Evolutionary conservation across 1,140 invertebrate genomes (phyloP).

Genomic region (Bombus sylvicola): DNA sequence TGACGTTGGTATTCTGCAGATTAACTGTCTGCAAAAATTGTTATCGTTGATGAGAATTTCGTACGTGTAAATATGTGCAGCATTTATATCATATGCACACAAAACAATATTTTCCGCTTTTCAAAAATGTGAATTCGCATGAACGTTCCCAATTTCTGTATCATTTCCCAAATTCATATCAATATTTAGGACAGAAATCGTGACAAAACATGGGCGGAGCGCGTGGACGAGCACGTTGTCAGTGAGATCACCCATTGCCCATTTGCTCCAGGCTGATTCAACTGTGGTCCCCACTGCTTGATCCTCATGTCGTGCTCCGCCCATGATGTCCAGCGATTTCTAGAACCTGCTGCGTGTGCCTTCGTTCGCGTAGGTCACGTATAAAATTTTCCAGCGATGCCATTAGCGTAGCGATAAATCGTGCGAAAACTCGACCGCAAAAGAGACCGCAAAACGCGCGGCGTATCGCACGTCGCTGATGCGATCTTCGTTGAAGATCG

Average conservation of each 20-base stretch:
- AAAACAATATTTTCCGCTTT: too few species aligned
- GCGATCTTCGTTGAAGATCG: constrained; percentile 8
- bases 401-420: background rate
- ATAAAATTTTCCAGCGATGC: background rate
- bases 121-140: too few species aligned
- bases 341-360: background rate
- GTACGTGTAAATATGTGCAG: too few species aligned
- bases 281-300: too few species aligned
- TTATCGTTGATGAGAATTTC: too few species aligned
- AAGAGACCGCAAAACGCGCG: too few species aligned
- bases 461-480: background rate
- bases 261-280: too few species aligned
- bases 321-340: constrained; percentile 23
- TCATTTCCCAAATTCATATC: background rate
- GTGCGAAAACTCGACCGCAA: background rate
- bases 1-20: too few species aligned
- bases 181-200: background rate
- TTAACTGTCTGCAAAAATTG: too few species aligned
- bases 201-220: constrained; percentile 4
- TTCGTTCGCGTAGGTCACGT: constrained; percentile 11
- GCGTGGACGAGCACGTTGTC: background rate
- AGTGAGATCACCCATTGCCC: too few species aligned
- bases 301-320: background rate
- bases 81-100: too few species aligned
- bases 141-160: background rate